Percentiles rank a stretch among this genome's conserved stretches.
phyloP scores from a whole-genome alignment of 2,888 invertebrate genomes.

The Choristoneura rosaceana region DNA sequence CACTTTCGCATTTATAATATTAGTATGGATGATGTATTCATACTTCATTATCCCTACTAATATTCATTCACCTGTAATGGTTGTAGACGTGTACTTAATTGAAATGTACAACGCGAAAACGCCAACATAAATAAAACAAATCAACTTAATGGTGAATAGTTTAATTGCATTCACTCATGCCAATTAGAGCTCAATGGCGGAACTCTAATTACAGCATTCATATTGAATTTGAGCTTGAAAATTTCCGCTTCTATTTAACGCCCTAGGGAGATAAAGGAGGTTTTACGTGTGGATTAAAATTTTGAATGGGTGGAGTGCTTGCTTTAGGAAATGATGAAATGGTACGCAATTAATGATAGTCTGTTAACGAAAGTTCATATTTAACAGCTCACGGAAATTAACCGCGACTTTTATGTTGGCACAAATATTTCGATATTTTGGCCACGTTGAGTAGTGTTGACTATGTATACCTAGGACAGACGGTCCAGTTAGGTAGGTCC shows the following conservation, averaged over 20 bases:
- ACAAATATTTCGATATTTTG: too few species aligned
- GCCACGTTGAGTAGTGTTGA: too few species aligned
- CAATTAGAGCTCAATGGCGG: slow-evolving; percentile 5
- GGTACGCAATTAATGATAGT: too few species aligned
- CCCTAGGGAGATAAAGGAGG: neutral
- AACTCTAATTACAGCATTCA: neutral
- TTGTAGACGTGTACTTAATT: neutral
- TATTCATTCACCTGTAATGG: neutral
- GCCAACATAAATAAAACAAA: slow-evolving; percentile 4
- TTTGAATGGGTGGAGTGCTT: neutral
- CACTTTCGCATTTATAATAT: too few species aligned
- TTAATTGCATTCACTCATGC: neutral
- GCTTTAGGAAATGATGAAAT: neutral
- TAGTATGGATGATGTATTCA: too few species aligned
- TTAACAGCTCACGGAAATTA: too few species aligned
- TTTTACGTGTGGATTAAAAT: neutral
- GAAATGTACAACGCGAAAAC: slow-evolving; percentile 2
- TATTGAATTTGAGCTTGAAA: slow-evolving; percentile 6
- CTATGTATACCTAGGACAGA: too few species aligned
- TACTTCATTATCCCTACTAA: too few species aligned
- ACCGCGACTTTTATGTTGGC: too few species aligned
- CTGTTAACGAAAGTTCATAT: too few species aligned
- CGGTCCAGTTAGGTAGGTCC: too few species aligned
- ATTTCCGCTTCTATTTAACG: neutral
- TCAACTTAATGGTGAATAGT: slow-evolving; percentile 11